Base-by-base conservation (phyloP, 2,797 vertebrate genomes). In the Artibeus jamaicensis region DNA sequence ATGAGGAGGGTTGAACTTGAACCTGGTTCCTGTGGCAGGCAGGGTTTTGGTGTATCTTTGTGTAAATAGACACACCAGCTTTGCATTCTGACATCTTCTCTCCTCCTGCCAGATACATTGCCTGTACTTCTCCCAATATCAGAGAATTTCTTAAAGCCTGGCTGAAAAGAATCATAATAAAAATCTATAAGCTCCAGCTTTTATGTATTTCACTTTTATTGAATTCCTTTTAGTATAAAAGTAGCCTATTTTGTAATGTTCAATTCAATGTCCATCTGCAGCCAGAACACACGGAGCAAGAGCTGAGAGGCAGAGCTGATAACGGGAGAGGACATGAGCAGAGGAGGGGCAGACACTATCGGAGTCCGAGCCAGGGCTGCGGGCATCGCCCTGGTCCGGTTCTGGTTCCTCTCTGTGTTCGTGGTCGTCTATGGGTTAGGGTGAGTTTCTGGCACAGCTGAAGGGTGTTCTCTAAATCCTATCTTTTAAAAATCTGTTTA, bases 221-320 rank as follows among this genome's bases (percentile, higher is more conserved):
- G 97, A 85, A 94, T 94, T 96, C 89, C 90, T 55, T 94, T 96
- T 93, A 96, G 92, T 94, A 62, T n/a, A 79, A 97, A 96, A 96
- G 94, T 71, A 83, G 68, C 89, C 95, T 71, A 6, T 90, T 95
- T 95, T 95, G 78, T 73, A 65, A 39, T n/a, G 37, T 76, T 88
- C 70, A 39, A 53, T 76, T 8, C 9, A 57, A 15, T 39, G 76
- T 91, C 91, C 85, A 26, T 85, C 95, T 78, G 24, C 73, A 70
- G 79, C 73, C 78, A 86, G 94, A 82, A 55, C 1, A 12, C 76
- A 62, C 57, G 11, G 70, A 46, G 88, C 2, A 65, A 85, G 74
- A 42, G 8, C 92, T 19, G 77, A 71, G 94, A 94, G 94, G 85
- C 95, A 78, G 87, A 3, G 74, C 81, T 71, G 96, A 94, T 89